Base-by-base conservation (phyloP, 2,113 vertebrate species). In the Formicarius rufipectus region DNA sequence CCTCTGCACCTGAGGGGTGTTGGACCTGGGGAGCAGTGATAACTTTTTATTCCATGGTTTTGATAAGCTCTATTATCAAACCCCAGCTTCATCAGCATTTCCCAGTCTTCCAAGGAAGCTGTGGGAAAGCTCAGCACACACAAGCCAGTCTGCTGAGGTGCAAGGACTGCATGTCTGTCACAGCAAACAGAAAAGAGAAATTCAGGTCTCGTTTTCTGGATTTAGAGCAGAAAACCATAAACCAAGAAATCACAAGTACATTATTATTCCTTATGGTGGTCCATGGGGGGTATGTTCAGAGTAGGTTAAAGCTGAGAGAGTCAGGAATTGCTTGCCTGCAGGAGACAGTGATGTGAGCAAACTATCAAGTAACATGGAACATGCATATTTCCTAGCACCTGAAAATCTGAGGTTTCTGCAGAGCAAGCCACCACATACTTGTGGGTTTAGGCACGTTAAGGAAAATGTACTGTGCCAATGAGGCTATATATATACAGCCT, bases 391-490 rank as follows among this genome's bases (percentile, higher is more conserved):
- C 60, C 68, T 56, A 81, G 77, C 94, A 97, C 95, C 95, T 96
- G 95, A 95, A 92, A 96, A 93, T 58, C 74, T 89, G 96, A 95
- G 87, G 84, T 94, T 96, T 94, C 89, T 89, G 17, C 67, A 91
- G 74, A 94, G 91, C 74, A 91, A 96, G 78, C 84, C 94, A 87
- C 93, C 35, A 84, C 94, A 94, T 97, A 95, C 63, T 76, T 96
- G 95, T 96, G 96, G 95, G 81, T 89, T 96, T 89, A 95, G 73
- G 35, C 92, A 95, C 40, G 94, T 63, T 89, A 81, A 95, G 87
- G 79, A 95, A 95, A 95, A 87, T 31, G 42, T 72, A 9, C 64
- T 92, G 59, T 93, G 89, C 76, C 80, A 90, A 15, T 16, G 47
- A 81, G 64, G 64, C 47, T 88, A 23, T 88, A 77, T 88, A 77